Percentiles rank a stretch among this genome's conserved stretches.
Conservation (phyloP, 2,113 vertebrate genomes). For the Chaenocephalus aceratus region DNA sequence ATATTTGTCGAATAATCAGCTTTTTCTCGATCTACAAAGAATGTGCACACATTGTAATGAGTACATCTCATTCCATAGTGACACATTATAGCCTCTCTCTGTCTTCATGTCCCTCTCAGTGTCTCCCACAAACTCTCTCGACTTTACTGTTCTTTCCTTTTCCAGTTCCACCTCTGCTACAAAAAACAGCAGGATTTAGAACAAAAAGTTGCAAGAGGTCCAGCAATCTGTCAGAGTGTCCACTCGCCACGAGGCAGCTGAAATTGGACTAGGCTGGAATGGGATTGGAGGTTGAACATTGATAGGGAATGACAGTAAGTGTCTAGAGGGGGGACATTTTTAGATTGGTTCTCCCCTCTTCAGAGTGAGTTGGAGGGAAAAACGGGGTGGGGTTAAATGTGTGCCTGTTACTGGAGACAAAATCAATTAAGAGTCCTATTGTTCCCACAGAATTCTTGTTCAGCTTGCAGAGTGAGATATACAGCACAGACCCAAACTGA, state of each 20-base stretch:
- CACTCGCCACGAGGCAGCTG: slow-evolving; percentile 69
- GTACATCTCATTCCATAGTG: background rate
- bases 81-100: background rate
- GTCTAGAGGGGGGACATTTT: slow-evolving; percentile 63
- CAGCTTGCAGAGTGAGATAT: slow-evolving; percentile 15
- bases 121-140: background rate
- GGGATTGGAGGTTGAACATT: slow-evolving; percentile 62
- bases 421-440: slow-evolving; percentile 67
- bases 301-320: slow-evolving; percentile 71
- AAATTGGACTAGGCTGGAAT: slow-evolving; percentile 69
- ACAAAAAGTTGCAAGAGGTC: slow-evolving; percentile 48
- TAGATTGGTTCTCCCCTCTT: slow-evolving; percentile 62
- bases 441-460: slow-evolving; percentile 47
- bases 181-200: slow-evolving; percentile 38
- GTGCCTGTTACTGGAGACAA: slow-evolving; percentile 57
- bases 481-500: background rate
- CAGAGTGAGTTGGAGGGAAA: slow-evolving; percentile 34
- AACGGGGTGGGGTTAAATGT: slow-evolving; percentile 42
- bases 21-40: slow-evolving; percentile 12
- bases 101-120: background rate
- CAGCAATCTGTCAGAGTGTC: slow-evolving; percentile 64
- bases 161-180: background rate
- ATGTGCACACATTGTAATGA: background rate
- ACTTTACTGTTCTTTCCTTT: background rate
- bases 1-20: no score